Conservation (phyloP, 2,113 vertebrate species). For the Halcyon malimbica region DNA sequence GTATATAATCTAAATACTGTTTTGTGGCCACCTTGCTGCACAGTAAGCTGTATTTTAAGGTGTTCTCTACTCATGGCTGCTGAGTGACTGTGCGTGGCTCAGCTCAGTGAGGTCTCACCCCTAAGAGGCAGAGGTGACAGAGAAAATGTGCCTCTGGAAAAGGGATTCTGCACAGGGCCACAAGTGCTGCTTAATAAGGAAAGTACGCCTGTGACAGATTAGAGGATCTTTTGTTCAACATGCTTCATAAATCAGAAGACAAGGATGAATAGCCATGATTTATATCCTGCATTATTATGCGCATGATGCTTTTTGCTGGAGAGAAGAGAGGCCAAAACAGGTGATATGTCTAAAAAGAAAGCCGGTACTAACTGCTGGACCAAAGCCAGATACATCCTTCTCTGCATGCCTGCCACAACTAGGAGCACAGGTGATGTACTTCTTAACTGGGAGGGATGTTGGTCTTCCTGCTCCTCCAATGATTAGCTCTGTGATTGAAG, state of each 20-base stretch:
- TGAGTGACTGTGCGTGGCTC: background rate
- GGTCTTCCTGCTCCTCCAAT: background rate
- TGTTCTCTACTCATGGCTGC: background rate
- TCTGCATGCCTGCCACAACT: background rate
- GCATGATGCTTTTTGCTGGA: background rate
- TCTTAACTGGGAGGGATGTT: background rate
- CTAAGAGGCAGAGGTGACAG: background rate
- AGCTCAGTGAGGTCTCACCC: background rate
- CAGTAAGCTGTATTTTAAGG: background rate
- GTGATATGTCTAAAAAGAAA: background rate
- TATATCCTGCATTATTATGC: background rate
- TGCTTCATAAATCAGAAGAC: background rate
- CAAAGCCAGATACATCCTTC: background rate
- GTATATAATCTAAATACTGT: no score
- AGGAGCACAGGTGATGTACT: background rate
- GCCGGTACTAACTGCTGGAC: background rate
- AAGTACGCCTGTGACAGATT: background rate
- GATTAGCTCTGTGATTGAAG: background rate
- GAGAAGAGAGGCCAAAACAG: background rate
- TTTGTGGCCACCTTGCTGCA: background rate
- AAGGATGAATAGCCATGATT: background rate
- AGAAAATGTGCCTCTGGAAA: background rate
- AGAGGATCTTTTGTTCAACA: background rate
- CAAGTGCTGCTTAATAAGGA: background rate
- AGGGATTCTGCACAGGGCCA: rapidly evolving